Evolutionary conservation across 1,140 invertebrate species (phyloP), one percentile per base, ranked within the genome.

Genomic region (Drosophila leontia): DNA sequence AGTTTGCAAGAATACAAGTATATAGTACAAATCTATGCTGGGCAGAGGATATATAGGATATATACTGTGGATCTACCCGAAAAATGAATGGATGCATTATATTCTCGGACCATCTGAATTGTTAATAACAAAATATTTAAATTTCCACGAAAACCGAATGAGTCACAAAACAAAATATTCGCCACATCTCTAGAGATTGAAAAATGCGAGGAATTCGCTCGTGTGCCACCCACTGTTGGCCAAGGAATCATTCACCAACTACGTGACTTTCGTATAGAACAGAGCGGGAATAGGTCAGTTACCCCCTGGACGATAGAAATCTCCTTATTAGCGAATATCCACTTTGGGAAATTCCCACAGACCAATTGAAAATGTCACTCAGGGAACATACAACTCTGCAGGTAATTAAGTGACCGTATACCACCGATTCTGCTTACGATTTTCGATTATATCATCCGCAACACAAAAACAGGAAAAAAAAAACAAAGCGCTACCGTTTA

Each of bases 61-160:
- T 64, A 75, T 74, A 53, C 7, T 23, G 17, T 62, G 8, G 9
- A 34, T 12, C 19, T 50, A n/a, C 34, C 9, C 35, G 45, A 61
- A 51, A 39, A 57, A 76, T 76, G 74, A 55, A 77, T 62, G 64
- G 11, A 56, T 57, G 72, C 74, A 56, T 45, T 62, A 75, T 72
- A 74, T 61, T 34, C 32, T 59, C 42, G 32, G 35, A 48, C 34
- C 34, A 34, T 75, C 15, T 41, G 58, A 55, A 83, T 70, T 80
- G 76, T 71, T 51, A 59, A 81, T 84, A 81, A 71, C 75, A 79
- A 90, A 76, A 88, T 76, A 76, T 77, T 58, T 72, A 13, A 47
- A 67, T 90, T 90, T 90, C 86, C 85, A 90, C 83, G 85, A 90
- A 51, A 90, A 55, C 26, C 3, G 17, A 17, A 26, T 90, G 85